Conservation (phyloP, 2,888 invertebrate genomes). For the Limnephilus auricula region DNA sequence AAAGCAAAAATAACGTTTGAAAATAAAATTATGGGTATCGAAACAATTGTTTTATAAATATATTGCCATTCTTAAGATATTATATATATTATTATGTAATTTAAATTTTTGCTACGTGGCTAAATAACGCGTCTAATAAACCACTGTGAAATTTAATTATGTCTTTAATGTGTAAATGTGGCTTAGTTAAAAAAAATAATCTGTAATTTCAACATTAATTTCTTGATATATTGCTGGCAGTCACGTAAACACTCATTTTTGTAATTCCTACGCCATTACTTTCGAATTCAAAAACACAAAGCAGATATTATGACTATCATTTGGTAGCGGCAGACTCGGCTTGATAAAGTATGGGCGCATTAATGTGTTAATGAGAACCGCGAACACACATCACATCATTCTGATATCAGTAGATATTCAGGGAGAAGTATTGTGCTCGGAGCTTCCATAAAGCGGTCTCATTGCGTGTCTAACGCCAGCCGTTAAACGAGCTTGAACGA, state of each 20-base stretch:
- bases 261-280: not conserved
- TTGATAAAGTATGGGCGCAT: not conserved
- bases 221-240: not conserved
- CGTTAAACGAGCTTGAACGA: conserved; percentile 45
- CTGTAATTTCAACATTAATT: not conserved
- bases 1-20: not conserved
- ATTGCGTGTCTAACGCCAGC: conserved; percentile 59
- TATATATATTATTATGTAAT: not conserved
- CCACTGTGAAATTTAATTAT: not conserved
- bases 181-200: not conserved
- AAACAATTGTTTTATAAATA: not conserved
- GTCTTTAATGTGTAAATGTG: not conserved
- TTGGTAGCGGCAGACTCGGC: not conserved
- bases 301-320: not conserved
- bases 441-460: conserved; percentile 31
- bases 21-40: not conserved
- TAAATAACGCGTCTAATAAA: not conserved
- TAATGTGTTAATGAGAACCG: not conserved
- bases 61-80: not conserved
- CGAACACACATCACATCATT: not conserved
- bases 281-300: not conserved
- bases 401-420: not conserved
- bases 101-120: not conserved
- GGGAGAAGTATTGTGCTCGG: not conserved
- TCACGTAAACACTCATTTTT: conserved; percentile 2